These are phyloP conservation scores for Aricia agestis DNA, from an alignment of 1,140 invertebrate species.

Conservation along the genomic window DNA sequence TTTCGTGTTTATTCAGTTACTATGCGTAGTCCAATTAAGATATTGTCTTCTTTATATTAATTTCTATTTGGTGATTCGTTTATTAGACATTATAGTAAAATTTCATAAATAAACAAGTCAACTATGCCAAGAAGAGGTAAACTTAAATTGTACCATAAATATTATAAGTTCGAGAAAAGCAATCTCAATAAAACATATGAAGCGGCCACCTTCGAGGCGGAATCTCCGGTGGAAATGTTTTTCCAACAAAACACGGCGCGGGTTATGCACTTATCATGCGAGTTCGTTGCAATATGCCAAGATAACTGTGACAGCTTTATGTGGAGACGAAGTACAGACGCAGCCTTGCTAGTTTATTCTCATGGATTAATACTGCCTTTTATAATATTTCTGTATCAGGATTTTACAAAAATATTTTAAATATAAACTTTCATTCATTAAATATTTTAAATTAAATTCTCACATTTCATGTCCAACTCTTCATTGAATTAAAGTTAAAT, in stretches of 20 bases:
- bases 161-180: not conserved
- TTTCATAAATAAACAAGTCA: not conserved
- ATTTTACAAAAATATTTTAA: no score
- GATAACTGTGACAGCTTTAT: slow-evolving; percentile 50
- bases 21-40: not conserved
- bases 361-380: no score
- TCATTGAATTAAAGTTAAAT: no score
- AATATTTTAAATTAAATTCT: no score
- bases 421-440: no score
- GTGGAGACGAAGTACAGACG: slow-evolving; percentile 32
- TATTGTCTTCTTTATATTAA: no score
- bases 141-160: not conserved
- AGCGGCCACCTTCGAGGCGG: not conserved
- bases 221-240: slow-evolving; percentile 38
- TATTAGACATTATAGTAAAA: no score
- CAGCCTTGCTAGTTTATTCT: no score
- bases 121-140: not conserved
- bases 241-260: slow-evolving; percentile 36
- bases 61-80: no score
- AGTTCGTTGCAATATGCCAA: slow-evolving; percentile 46
- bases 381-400: no score
- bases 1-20: slow-evolving; percentile 22
- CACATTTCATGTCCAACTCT: no score
- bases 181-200: slow-evolving; percentile 10
- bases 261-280: slow-evolving; percentile 52